Conservation (phyloP, 1,140 invertebrate species). For the Euwallacea similis region DNA sequence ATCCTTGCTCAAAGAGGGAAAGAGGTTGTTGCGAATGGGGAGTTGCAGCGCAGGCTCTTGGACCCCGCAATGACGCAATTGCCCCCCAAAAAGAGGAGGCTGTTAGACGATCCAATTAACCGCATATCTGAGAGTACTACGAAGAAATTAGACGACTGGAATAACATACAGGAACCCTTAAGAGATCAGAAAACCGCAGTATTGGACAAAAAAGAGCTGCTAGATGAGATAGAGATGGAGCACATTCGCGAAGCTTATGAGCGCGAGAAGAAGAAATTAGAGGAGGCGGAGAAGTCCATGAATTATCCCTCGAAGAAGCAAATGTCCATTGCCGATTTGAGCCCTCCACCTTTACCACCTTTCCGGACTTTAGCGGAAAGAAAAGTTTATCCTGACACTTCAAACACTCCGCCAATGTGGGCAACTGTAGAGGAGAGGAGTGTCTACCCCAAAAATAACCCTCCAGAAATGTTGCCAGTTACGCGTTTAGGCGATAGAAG, state of each 20-base stretch:
- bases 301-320: background rate
- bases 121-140: background rate
- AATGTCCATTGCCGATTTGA: background rate
- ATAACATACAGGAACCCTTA: too few species aligned
- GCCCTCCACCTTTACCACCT: background rate
- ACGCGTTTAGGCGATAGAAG: too few species aligned
- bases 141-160: background rate
- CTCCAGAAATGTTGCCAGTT: too few species aligned
- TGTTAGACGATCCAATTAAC: background rate
- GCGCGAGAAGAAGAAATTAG: background rate
- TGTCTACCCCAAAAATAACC: too few species aligned
- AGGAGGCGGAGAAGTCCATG: background rate
- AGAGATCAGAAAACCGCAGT: too few species aligned
- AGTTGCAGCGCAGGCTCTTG: background rate
- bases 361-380: background rate
- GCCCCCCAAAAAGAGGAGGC: background rate
- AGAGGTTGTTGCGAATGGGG: background rate
- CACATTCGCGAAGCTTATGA: background rate
- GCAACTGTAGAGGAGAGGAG: too few species aligned
- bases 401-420: too few species aligned
- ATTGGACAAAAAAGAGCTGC: too few species aligned
- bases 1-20: background rate
- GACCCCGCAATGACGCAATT: background rate
- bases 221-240: too few species aligned
- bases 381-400: background rate